Conservation (phyloP, 2,888 invertebrate genomes). For the Agonopterix subpropinquella region DNA sequence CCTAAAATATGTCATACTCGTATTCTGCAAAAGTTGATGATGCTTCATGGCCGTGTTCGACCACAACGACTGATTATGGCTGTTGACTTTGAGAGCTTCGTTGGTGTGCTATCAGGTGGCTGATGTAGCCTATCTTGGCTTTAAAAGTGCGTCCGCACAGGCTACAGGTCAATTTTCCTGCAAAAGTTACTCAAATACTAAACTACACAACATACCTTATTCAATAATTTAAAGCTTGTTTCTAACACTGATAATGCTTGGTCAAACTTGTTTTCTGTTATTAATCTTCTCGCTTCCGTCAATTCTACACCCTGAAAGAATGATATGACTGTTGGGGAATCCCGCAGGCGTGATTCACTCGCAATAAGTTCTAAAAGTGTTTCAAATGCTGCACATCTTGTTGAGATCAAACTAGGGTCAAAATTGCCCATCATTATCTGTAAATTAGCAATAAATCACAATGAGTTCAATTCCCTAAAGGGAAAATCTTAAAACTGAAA, state of each 20-base stretch:
- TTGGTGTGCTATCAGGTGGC: too few species aligned
- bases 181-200: too few species aligned
- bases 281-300: slow-evolving; percentile 74
- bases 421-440: slow-evolving; percentile 82
- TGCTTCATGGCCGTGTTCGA: too few species aligned
- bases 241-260: slow-evolving; percentile 80
- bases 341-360: slow-evolving; percentile 72
- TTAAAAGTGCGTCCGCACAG: too few species aligned
- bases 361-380: slow-evolving; percentile 75
- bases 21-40: too few species aligned
- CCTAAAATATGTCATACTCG: too few species aligned
- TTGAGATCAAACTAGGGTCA: slow-evolving; percentile 78
- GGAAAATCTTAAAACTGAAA: too few species aligned
- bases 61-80: too few species aligned
- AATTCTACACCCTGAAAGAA: slow-evolving; percentile 82
- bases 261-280: slow-evolving; percentile 75
- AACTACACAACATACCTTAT: slow-evolving; percentile 52
- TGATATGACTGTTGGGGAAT: slow-evolving; percentile 71
- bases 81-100: too few species aligned
- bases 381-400: slow-evolving; percentile 80
- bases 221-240: slow-evolving; percentile 79
- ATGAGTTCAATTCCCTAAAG: too few species aligned
- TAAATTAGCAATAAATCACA: slow-evolving; percentile 16
- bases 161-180: too few species aligned
- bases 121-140: too few species aligned